phyloP scores from a whole-genome alignment of 2,888 invertebrate genomes.

The Seira ritae region DNA sequence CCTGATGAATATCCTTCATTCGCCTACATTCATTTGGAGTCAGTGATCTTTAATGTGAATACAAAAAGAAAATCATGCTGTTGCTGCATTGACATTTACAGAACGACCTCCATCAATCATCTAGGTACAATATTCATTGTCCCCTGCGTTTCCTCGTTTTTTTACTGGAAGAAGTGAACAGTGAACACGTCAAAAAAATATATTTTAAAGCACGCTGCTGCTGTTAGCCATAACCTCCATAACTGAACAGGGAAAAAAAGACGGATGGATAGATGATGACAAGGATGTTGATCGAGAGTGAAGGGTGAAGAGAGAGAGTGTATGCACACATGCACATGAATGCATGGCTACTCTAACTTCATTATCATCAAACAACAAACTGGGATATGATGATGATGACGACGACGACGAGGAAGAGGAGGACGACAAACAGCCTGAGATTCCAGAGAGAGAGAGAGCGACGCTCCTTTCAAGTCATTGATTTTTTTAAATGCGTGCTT shows the following conservation, averaged over 20 bases:
- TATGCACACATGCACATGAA: constrained; percentile 50
- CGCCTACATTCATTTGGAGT: not conserved
- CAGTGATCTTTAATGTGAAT: not conserved
- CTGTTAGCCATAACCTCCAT: not conserved
- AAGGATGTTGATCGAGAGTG: constrained; percentile 58
- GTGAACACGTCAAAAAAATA: not conserved
- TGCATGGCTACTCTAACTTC: constrained; percentile 61
- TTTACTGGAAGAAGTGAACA: not conserved
- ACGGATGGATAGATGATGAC: constrained; percentile 55
- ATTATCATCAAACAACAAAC: constrained; percentile 53
- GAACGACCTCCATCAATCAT: not conserved
- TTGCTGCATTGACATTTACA: constrained; percentile 2
- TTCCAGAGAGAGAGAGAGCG: not conserved
- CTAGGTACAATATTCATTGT: not conserved
- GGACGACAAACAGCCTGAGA: constrained; percentile 24
- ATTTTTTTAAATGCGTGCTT: constrained; percentile 49
- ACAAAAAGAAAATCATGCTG: not conserved
- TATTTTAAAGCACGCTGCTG: not conserved
- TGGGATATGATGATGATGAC: too few species aligned
- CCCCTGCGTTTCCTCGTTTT: not conserved
- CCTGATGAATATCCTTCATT: not conserved
- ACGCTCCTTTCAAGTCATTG: constrained; percentile 45
- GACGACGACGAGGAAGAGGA: too few species aligned
- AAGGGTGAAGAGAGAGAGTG: constrained; percentile 49
- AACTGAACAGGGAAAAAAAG: constrained; percentile 17